Evolutionary conservation across 2,113 vertebrate genomes (phyloP).

Genomic region (Pungitius pungitius): DNA sequence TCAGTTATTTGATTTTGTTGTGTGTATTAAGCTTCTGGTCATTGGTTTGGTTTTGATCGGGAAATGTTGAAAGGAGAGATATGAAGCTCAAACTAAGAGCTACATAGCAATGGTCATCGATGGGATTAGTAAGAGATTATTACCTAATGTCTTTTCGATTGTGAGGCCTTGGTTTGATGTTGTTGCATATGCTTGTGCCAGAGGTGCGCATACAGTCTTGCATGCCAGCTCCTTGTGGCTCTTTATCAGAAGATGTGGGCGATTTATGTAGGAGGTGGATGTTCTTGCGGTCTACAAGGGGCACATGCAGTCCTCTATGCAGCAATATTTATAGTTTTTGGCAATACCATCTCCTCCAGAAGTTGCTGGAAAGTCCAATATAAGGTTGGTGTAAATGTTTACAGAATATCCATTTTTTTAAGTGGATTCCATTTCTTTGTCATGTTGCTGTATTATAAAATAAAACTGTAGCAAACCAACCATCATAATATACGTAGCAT

Average conservation of each 20-base stretch:
- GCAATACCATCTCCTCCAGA: constrained; percentile 54
- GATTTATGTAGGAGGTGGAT: constrained; percentile 72
- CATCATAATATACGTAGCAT: background rate
- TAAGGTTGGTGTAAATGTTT: constrained; percentile 9
- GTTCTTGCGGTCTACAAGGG: constrained; percentile 73
- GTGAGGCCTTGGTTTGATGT: constrained; percentile 21
- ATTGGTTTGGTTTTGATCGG: background rate
- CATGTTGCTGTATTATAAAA: background rate
- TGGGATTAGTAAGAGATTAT: background rate
- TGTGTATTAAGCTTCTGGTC: background rate
- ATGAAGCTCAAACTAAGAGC: background rate
- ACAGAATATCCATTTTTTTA: background rate
- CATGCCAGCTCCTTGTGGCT: constrained; percentile 59
- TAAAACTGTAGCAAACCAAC: background rate
- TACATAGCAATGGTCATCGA: background rate
- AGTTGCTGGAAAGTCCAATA: constrained; percentile 48
- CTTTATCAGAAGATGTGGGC: constrained; percentile 65
- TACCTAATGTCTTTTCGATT: constrained; percentile 8
- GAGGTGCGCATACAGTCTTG: constrained; percentile 54
- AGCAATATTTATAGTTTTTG: constrained; percentile 74
- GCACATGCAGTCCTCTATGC: constrained; percentile 69
- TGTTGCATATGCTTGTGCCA: constrained; percentile 14
- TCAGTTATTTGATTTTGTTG: background rate
- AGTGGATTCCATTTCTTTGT: background rate
- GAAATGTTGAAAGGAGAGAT: background rate